These are phyloP conservation scores for Echiichthys vipera DNA, from an alignment of 2,797 vertebrate species.

Conservation along the genomic window DNA sequence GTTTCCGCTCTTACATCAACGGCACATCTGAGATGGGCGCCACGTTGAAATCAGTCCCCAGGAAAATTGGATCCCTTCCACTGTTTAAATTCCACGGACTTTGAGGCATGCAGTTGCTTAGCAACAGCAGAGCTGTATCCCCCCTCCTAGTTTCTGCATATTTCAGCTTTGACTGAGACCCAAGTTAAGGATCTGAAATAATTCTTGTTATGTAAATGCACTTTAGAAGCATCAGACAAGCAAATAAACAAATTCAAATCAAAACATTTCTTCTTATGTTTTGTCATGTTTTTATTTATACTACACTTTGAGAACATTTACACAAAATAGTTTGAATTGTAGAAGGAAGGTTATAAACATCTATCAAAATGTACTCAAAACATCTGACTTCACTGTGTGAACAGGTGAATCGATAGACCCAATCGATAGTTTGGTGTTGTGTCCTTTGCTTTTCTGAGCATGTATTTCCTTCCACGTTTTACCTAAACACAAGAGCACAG, in stretches of 20 bases:
- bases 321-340: neutral
- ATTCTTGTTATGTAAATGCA: constrained; percentile 43
- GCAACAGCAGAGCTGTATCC: constrained; percentile 73
- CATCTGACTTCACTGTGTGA: neutral
- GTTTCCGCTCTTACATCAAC: constrained; percentile 26
- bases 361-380: constrained; percentile 15
- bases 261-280: constrained; percentile 21
- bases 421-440: neutral
- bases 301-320: constrained; percentile 5
- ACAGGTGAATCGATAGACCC: no score
- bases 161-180: constrained; percentile 56
- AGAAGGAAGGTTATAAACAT: constrained; percentile 5
- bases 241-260: constrained; percentile 36
- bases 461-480: neutral
- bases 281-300: constrained; percentile 13
- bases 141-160: constrained; percentile 61
- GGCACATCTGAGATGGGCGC: constrained; percentile 41
- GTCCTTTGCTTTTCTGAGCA: neutral
- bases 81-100: constrained; percentile 77
- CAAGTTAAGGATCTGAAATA: constrained; percentile 55
- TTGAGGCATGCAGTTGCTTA: constrained; percentile 80
- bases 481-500: neutral
- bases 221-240: constrained; percentile 13
- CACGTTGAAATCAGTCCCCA: constrained; percentile 63
- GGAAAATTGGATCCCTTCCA: constrained; percentile 73